A percentile compares a stretch with the other conserved stretches of the same genome.
These are phyloP conservation scores for Hyla sarda DNA, from an alignment of 2,113 vertebrate species.

Conservation along the genomic window DNA sequence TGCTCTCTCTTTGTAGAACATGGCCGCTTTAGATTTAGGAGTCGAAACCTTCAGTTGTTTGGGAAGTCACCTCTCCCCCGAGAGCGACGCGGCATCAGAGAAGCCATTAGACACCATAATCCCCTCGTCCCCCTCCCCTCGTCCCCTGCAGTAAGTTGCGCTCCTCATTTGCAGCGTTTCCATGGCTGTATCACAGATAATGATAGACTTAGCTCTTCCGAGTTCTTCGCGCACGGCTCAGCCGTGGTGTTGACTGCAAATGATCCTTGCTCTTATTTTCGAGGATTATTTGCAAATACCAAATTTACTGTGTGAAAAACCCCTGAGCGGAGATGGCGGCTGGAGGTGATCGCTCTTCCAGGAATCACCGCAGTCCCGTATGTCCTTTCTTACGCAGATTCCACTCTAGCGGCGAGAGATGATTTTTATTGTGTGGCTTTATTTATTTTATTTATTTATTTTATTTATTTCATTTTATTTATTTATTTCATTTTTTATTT, in stretches of 20 bases:
- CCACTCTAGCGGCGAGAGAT: background rate
- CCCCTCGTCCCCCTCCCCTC: slow-evolving; percentile 36
- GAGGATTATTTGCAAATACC: slow-evolving; percentile 26
- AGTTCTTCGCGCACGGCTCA: slow-evolving; percentile 3
- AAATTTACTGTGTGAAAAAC: slow-evolving; percentile 4
- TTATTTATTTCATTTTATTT: no score
- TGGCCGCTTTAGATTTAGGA: background rate
- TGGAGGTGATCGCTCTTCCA: background rate
- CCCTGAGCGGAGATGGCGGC: background rate
- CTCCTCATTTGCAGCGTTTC: slow-evolving; percentile 40
- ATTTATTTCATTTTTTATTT: no score
- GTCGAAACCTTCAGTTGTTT: slow-evolving; percentile 23
- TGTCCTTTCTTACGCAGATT: background rate
- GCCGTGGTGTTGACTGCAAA: slow-evolving; percentile 16
- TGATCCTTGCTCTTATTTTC: background rate
- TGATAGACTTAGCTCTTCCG: slow-evolving; percentile 33
- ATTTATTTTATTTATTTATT: no score
- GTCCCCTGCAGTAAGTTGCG: slow-evolving; percentile 35
- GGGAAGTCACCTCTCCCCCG: slow-evolving; percentile 37
- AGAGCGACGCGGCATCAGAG: slow-evolving; percentile 22
- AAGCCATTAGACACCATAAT: slow-evolving; percentile 48
- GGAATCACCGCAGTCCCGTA: background rate
- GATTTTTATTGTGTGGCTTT: background rate
- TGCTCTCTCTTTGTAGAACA: background rate
- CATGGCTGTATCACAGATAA: slow-evolving; percentile 29